phyloP scores from a whole-genome alignment of 2,888 invertebrate species.

The Mermis nigrescens region DNA sequence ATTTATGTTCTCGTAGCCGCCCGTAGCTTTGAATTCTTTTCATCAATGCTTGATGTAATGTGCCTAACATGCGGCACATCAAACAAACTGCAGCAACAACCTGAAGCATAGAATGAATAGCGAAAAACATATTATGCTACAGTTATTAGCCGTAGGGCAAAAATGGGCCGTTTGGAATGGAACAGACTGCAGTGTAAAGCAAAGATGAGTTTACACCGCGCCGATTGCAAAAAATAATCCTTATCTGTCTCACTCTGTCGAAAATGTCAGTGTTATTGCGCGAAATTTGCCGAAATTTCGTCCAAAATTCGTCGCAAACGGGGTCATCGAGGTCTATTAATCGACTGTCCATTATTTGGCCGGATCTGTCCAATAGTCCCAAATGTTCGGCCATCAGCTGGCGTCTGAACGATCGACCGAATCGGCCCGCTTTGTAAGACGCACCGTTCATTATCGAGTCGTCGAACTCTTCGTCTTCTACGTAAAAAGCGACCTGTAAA shows the following conservation, averaged over 20 bases:
- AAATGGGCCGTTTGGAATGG: too few relatives aligned
- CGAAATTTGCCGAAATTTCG: conserved; percentile 61
- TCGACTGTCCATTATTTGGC: neutral
- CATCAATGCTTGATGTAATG: too few relatives aligned
- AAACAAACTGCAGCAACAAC: too few relatives aligned
- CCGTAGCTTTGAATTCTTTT: too few relatives aligned
- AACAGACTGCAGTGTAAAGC: too few relatives aligned
- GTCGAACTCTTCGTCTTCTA: conserved; percentile 49
- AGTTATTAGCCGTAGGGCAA: too few relatives aligned
- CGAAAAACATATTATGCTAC: too few relatives aligned
- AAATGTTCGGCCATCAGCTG: conserved; percentile 75
- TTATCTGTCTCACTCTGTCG: conserved; percentile 49
- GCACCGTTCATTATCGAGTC: conserved; percentile 60
- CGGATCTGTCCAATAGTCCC: conserved; percentile 41
- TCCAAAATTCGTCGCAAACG: conserved; percentile 50
- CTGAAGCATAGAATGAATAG: too few relatives aligned
- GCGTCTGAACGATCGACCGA: conserved; percentile 62
- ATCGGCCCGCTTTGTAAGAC: conserved; percentile 60
- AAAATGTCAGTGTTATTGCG: conserved; percentile 63
- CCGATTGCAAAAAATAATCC: too few relatives aligned
- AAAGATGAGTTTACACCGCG: too few relatives aligned
- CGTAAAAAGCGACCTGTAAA: conserved; percentile 42
- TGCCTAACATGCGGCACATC: too few relatives aligned
- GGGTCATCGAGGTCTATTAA: conserved; percentile 53
- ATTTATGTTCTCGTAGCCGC: too few relatives aligned